Base-by-base conservation (phyloP, 2,888 invertebrate species). In the Tigriopus californicus region DNA sequence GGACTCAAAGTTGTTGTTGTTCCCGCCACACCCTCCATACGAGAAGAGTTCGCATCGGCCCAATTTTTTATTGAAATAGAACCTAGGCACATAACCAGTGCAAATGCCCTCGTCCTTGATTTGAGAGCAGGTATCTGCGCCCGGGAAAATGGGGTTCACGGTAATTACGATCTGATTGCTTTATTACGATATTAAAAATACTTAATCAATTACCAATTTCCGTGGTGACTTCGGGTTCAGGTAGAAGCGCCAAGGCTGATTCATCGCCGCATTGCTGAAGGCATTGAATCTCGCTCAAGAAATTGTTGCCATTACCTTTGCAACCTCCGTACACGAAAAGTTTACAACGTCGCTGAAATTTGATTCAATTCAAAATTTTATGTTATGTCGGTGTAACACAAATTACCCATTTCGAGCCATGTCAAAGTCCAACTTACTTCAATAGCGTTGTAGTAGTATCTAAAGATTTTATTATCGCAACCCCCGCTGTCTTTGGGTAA, bases 11-110 rank as follows among this genome's bases (percentile, higher is more conserved):
- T 58, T 58, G 33, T 58, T 58, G 1, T 25, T 49, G 33, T 58
- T 58, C 13, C 58, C 58, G 1, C 58, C 58, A 49, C 58, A 58
- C n/a, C 58, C 58, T 15, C 58, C 58, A 49, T 58, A 58, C 25
- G 58, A 58, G 58, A 58, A 58, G 13, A 58, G 41, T 10, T 44
- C 49, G 40, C 58, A 58, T 25, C 58, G 44, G 24, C 40, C 48
- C 5, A 46, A 42, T 4, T 5, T 33, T 49, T 49, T 48, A 33
- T 58, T 49, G 49, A 49, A 58, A 15, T 58, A 58, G 58, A 58
- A 58, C 22, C 58, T 20, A 10, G 58, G 58, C 13, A 58, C 58
- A 33, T 58, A 49, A 15, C 58, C 58, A n/a, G 58, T 48, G 33
- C 58, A 58, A 18, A 58, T 58, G 11, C 58, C 58, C 12, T 48